phyloP scores from a whole-genome alignment of 1,140 invertebrate genomes.

The Drosophila pallidifrons region DNA sequence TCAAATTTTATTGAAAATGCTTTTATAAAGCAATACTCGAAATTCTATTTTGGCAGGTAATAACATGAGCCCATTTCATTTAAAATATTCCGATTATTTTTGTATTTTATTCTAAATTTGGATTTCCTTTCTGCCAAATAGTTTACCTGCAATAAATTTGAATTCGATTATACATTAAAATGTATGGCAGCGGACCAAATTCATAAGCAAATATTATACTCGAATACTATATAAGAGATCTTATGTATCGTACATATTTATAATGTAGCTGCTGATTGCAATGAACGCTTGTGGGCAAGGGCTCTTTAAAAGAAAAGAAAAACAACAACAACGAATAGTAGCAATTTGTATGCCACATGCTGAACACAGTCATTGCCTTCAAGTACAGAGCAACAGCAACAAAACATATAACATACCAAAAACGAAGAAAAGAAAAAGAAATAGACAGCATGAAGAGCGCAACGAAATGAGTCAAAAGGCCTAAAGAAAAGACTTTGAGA shows the following conservation, averaged over 20 bases:
- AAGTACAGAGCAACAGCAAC: conserved; percentile 35
- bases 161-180: conserved; percentile 51
- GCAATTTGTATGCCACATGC: conserved; percentile 28
- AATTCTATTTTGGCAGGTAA: conserved; percentile 58
- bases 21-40: conserved; percentile 50
- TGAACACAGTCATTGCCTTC: conserved; percentile 57
- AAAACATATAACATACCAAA: conserved; percentile 5
- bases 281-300: conserved; percentile 20
- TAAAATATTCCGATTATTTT: conserved; percentile 23
- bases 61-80: background rate
- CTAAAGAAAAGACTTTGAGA: conserved; percentile 49
- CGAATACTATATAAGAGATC: conserved; percentile 17
- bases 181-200: conserved; percentile 12
- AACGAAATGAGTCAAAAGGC: conserved; percentile 57
- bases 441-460: conserved; percentile 55
- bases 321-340: background rate
- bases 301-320: background rate
- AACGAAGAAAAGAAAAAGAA: conserved; percentile 12
- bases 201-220: background rate
- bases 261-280: conserved; percentile 26
- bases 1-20: conserved; percentile 43
- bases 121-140: conserved; percentile 6
- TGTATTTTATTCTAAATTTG: conserved; percentile 17
- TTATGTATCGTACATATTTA: background rate
- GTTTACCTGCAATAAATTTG: conserved; percentile 34